phyloP scores from a whole-genome alignment of 2,797 vertebrate genomes.

The Lates japonicus region DNA sequence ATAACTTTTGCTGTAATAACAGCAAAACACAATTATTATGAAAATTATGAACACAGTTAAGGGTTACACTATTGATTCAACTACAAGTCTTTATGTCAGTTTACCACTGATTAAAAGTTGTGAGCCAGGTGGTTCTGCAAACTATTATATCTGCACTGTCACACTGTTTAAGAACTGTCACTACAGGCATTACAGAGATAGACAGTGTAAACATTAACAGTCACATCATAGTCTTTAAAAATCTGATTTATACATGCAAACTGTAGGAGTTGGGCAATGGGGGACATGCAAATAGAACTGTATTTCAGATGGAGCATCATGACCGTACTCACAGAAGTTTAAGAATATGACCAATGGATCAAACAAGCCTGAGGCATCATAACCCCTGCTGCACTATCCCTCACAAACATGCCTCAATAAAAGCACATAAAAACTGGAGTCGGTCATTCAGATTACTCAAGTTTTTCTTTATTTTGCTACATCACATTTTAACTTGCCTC shows the following conservation, averaged over 20 bases:
- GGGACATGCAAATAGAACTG: slow-evolving; percentile 54
- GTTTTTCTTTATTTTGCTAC: slow-evolving; percentile 52
- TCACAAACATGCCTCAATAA: slow-evolving; percentile 65
- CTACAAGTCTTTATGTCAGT: too few species aligned
- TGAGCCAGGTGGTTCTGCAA: background rate
- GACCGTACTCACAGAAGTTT: slow-evolving; percentile 63
- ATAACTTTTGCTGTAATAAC: background rate
- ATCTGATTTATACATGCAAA: slow-evolving; percentile 27
- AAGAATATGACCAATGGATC: slow-evolving; percentile 64
- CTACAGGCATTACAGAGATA: background rate
- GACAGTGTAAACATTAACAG: background rate
- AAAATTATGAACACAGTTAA: too few species aligned
- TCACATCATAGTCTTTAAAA: slow-evolving; percentile 6
- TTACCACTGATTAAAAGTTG: background rate
- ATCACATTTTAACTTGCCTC: slow-evolving; percentile 50
- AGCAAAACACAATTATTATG: background rate
- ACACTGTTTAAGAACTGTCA: background rate
- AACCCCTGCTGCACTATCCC: slow-evolving; percentile 64
- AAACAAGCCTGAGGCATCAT: slow-evolving; percentile 64
- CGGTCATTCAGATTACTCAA: slow-evolving; percentile 63
- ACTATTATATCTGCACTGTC: background rate
- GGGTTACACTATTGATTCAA: background rate
- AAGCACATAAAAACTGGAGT: slow-evolving; percentile 58
- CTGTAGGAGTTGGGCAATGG: slow-evolving; percentile 36
- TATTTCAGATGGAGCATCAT: slow-evolving; percentile 51